Evolutionary conservation across 2,797 vertebrate species (phyloP).

Genomic region (Aulostomus chinensis): DNA sequence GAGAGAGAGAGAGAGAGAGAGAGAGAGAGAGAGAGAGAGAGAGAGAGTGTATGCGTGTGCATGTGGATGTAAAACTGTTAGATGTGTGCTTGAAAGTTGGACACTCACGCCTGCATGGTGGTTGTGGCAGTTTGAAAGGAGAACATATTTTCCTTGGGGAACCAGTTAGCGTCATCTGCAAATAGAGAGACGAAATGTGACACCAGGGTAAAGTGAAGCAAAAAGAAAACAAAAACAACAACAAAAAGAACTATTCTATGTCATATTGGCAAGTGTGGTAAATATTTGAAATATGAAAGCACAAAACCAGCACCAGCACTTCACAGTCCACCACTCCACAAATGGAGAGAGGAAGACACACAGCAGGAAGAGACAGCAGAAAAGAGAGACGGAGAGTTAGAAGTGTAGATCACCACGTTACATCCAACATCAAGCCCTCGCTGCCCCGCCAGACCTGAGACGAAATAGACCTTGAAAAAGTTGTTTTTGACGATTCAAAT

Average conservation of each 20-base stretch:
- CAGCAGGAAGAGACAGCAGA: constrained; percentile 72
- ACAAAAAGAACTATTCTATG: no score
- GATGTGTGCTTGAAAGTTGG: constrained; percentile 14
- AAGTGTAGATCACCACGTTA: constrained; percentile 76
- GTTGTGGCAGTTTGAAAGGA: constrained; percentile 96
- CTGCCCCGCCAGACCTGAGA: constrained; percentile 48
- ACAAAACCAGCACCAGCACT: constrained; percentile 61
- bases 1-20: no score
- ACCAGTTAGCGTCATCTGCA: constrained; percentile 95
- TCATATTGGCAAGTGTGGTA: constrained; percentile 9
- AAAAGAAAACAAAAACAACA: constrained; percentile 7
- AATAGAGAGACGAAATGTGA: constrained; percentile 49
- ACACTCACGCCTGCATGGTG: constrained; percentile 99
- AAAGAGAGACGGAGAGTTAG: constrained; percentile 64
- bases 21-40: no score
- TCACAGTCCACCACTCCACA: constrained; percentile 76
- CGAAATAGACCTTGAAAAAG: constrained; percentile 51
- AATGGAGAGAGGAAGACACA: constrained; percentile 79
- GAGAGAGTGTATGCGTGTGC: constrained; percentile 8
- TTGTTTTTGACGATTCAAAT: no score
- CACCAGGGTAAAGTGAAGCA: constrained; percentile 6
- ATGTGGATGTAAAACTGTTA: constrained; percentile 1
- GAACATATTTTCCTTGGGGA: constrained; percentile 98
- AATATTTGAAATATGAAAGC: constrained; percentile 35
- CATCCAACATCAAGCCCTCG: constrained; percentile 70